A percentile compares a stretch with the other conserved stretches of the same genome.
Conservation (phyloP, 1,140 invertebrate genomes). For the Drosophila nannoptera region DNA sequence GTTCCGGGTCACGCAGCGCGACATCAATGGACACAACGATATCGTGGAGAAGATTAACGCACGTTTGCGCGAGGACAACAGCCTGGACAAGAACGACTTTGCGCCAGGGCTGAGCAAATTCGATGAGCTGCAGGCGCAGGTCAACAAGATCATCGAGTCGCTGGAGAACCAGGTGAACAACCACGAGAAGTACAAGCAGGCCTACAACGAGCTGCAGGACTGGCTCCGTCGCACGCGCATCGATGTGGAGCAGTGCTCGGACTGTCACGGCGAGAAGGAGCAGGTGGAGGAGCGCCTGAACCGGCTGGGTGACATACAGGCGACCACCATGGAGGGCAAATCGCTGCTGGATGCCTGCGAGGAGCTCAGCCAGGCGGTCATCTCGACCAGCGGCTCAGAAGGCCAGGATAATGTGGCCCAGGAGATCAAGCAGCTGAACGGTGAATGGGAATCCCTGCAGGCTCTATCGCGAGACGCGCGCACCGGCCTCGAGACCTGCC, state of each 20-base stretch:
- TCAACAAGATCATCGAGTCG: slow-evolving; percentile 84
- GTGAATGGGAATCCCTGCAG: slow-evolving; percentile 92
- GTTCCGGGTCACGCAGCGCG: slow-evolving; percentile 87
- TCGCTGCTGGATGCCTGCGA: slow-evolving; percentile 86
- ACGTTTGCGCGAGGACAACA: slow-evolving; percentile 84
- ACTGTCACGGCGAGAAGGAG: slow-evolving; percentile 90
- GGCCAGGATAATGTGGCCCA: slow-evolving; percentile 91
- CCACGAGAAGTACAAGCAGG: slow-evolving; percentile 91
- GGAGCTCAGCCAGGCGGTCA: slow-evolving; percentile 87
- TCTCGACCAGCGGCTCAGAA: slow-evolving; percentile 90
- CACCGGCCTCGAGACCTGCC: slow-evolving; percentile 87
- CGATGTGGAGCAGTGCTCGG: slow-evolving; percentile 90
- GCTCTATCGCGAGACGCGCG: slow-evolving; percentile 89
- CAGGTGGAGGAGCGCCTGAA: slow-evolving; percentile 86
- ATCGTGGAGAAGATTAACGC: slow-evolving; percentile 86
- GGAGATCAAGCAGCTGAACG: slow-evolving; percentile 90
- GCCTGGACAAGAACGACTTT: slow-evolving; percentile 84
- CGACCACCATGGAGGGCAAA: slow-evolving; percentile 85
- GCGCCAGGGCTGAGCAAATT: slow-evolving; percentile 86
- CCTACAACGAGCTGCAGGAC: slow-evolving; percentile 89
- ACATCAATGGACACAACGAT: slow-evolving; percentile 88
- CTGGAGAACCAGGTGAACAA: slow-evolving; percentile 90
- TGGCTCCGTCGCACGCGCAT: slow-evolving; percentile 92
- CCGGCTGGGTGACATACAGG: slow-evolving; percentile 85
- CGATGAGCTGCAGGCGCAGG: slow-evolving; percentile 84